A percentile compares a stretch with the other conserved stretches of the same genome.
Evolutionary conservation across 2,888 invertebrate genomes (phyloP).

Genomic region (Pristionchus arcanus): DNA sequence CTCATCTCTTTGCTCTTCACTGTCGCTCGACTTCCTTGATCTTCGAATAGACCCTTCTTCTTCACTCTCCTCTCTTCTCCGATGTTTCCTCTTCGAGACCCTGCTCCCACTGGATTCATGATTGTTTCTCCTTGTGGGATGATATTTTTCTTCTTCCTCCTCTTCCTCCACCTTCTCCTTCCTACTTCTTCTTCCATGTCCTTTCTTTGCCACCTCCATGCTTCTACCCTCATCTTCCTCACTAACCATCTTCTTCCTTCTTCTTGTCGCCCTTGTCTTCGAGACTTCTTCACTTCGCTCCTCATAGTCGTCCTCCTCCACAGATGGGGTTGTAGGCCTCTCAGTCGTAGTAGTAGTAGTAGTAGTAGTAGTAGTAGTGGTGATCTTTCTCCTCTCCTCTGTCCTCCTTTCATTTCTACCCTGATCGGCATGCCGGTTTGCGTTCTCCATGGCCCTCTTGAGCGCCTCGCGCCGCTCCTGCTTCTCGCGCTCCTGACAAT

Average conservation of each 20-base stretch:
- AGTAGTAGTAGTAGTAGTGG: neutral
- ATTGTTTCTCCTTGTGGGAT: neutral
- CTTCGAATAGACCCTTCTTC: neutral
- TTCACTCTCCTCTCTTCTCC: neutral
- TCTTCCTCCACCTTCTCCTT: neutral
- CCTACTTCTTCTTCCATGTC: neutral
- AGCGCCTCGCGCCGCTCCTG: neutral
- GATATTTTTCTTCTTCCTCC: neutral
- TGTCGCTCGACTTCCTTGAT: neutral
- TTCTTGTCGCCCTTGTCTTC: neutral
- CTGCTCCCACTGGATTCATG: neutral
- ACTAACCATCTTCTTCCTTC: neutral
- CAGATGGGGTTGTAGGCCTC: neutral
- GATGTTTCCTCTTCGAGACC: neutral
- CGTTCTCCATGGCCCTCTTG: neutral
- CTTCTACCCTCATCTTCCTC: conserved; percentile 9
- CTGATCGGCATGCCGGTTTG: neutral
- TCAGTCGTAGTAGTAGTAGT: neutral
- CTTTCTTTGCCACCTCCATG: neutral
- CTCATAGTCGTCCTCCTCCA: neutral
- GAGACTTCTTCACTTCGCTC: neutral
- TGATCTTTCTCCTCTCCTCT: neutral
- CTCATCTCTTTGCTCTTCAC: neutral
- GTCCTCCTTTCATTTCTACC: neutral
- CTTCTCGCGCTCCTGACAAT: neutral